Evolutionary conservation across 92 coral and sea anemone genomes (phyloP).

Genomic region (Epizoanthus illoricatus): DNA sequence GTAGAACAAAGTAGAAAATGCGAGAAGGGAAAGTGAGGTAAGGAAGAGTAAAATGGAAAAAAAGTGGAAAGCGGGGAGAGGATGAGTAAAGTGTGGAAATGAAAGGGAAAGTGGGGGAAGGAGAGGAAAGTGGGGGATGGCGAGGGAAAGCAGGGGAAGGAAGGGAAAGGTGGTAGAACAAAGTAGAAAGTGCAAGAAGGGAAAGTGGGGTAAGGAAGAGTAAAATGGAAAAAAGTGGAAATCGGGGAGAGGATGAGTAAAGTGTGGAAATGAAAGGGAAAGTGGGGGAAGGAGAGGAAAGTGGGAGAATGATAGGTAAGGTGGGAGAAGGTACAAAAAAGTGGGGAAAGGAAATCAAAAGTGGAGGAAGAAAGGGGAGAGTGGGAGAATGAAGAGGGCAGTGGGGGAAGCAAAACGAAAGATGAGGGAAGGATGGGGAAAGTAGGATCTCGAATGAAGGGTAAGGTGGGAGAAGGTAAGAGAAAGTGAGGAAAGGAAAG

Average conservation of each 20-base stretch:
- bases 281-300: not conserved
- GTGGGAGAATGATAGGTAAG: not conserved
- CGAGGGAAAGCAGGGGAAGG: not conserved
- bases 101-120: not conserved
- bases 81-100: not conserved
- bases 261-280: not conserved
- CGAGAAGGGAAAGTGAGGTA: not conserved
- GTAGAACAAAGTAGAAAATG: not conserved
- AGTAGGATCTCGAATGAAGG: not conserved
- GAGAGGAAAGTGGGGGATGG: not conserved
- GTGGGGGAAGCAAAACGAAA: not conserved
- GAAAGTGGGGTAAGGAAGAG: not conserved
- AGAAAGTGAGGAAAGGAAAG: no score
- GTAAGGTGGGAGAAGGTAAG: not conserved
- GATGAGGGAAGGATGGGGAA: no score
- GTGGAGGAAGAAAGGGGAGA: not conserved
- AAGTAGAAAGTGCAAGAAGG: not conserved
- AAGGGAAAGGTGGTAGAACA: not conserved
- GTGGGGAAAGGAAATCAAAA: not conserved
- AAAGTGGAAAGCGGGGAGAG: not conserved
- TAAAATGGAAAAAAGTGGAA: not conserved
- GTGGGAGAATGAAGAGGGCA: not conserved
- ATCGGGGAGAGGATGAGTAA: not conserved
- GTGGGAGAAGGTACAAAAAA: no score
- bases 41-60: not conserved